A percentile compares a stretch with the other conserved stretches of the same genome.
phyloP scores from a whole-genome alignment of 2,113 vertebrate species.

The Clupea harengus region DNA sequence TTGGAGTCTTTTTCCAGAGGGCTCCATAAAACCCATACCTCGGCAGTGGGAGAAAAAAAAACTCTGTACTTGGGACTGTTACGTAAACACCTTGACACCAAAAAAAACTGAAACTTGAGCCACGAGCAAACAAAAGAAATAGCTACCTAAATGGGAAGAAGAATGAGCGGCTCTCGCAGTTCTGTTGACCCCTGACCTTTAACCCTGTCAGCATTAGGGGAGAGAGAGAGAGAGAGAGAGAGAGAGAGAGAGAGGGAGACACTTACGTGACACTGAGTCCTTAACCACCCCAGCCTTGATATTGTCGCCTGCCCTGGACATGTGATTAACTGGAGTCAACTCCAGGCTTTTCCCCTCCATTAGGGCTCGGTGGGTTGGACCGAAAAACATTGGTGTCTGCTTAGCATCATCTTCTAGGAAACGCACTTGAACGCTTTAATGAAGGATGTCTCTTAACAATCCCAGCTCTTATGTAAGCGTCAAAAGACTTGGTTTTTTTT shows the following conservation, averaged over 20 bases:
- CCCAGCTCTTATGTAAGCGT: slow-evolving; percentile 47
- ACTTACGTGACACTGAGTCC: not conserved
- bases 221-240: not conserved
- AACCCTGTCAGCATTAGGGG: not conserved
- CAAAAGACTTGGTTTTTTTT: slow-evolving; percentile 1
- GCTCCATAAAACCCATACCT: not conserved
- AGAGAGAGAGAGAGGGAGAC: not conserved
- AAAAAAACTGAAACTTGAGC: not conserved
- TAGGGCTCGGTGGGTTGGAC: not conserved
- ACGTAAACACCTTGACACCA: not conserved
- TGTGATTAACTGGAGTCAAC: not conserved
- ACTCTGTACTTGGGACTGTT: not conserved
- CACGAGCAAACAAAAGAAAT: not conserved
- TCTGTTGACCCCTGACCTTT: slow-evolving; percentile 4
- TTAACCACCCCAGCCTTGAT: not conserved
- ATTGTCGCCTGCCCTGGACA: not conserved
- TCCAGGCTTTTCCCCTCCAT: not conserved
- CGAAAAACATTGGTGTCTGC: slow-evolving; percentile 14
- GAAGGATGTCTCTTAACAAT: slow-evolving; percentile 30
- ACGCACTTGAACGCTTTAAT: not conserved
- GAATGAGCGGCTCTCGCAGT: not conserved
- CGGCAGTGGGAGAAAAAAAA: not conserved
- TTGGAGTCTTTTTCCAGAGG: not conserved
- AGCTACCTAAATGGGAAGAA: not conserved
- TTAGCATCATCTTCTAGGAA: slow-evolving; percentile 16